phyloP scores from a whole-genome alignment of 2,113 vertebrate genomes.

The Ramphastos sulfuratus region DNA sequence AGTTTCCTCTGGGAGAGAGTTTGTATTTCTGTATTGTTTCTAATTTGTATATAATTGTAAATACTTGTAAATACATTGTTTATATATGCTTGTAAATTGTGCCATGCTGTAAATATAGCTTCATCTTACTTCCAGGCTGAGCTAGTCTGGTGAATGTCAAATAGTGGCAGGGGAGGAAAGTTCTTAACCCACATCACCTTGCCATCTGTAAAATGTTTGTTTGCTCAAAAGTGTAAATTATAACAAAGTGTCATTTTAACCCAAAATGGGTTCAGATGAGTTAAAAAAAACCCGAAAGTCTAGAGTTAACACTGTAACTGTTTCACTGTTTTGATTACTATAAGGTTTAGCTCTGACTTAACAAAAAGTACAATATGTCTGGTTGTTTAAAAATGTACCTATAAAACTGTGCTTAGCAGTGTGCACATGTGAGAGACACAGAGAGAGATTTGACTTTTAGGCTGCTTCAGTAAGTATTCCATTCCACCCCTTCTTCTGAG shows the following conservation, averaged over 20 bases:
- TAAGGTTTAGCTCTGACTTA: background rate
- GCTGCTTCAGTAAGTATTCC: background rate
- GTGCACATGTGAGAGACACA: background rate
- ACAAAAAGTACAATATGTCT: background rate
- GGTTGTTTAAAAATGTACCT: background rate
- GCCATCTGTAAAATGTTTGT: background rate
- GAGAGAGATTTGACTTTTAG: background rate
- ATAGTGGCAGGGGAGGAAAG: no score
- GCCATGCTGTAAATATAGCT: no score
- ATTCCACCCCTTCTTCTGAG: background rate
- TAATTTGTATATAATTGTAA: no score
- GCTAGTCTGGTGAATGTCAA: no score
- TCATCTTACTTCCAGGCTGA: no score
- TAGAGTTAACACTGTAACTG: background rate
- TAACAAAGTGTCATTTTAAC: background rate
- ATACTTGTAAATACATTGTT: no score
- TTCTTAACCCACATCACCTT: background rate
- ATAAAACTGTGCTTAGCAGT: background rate
- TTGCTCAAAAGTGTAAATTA: background rate
- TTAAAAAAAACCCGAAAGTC: no score
- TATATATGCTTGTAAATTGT: no score
- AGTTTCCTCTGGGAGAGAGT: no score
- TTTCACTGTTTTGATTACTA: background rate
- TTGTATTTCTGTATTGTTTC: no score
- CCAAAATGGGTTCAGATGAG: background rate